These are phyloP conservation scores for Alces alces DNA, from an alignment of 2,113 vertebrate genomes.

Conservation along the genomic window DNA sequence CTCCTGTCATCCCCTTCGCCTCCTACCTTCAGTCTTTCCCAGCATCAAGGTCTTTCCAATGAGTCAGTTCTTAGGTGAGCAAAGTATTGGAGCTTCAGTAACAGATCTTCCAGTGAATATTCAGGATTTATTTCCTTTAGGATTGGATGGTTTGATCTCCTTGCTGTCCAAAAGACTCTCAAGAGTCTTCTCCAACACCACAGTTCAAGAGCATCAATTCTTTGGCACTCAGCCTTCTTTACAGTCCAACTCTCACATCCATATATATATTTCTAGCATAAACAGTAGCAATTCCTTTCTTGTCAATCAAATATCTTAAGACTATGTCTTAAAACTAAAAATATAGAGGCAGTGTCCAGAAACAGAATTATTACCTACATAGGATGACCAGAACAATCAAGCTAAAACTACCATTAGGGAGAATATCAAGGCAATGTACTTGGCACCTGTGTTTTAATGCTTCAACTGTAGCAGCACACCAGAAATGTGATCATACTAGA, in stretches of 20 bases:
- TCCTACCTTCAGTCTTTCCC: background rate
- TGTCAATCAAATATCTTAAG: background rate
- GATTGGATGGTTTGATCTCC: background rate
- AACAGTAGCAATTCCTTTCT: background rate
- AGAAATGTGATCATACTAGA: background rate
- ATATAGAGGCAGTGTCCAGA: background rate
- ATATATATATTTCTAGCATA: background rate
- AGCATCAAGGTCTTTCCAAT: background rate
- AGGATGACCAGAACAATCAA: background rate
- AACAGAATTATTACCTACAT: background rate
- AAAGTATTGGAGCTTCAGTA: background rate
- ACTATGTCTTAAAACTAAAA: constrained; percentile 20
- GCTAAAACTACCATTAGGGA: background rate
- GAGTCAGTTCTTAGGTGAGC: background rate
- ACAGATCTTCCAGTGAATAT: background rate
- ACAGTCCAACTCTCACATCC: background rate
- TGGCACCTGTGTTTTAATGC: background rate
- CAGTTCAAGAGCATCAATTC: background rate
- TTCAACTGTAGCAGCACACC: background rate
- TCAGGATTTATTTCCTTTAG: background rate
- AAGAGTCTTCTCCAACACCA: background rate
- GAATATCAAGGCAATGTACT: background rate
- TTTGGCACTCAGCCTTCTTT: background rate
- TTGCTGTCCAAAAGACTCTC: background rate
- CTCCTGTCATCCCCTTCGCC: background rate